These are phyloP conservation scores for Mycteria americana DNA, from an alignment of 2,797 vertebrate genomes.

Conservation along the genomic window DNA sequence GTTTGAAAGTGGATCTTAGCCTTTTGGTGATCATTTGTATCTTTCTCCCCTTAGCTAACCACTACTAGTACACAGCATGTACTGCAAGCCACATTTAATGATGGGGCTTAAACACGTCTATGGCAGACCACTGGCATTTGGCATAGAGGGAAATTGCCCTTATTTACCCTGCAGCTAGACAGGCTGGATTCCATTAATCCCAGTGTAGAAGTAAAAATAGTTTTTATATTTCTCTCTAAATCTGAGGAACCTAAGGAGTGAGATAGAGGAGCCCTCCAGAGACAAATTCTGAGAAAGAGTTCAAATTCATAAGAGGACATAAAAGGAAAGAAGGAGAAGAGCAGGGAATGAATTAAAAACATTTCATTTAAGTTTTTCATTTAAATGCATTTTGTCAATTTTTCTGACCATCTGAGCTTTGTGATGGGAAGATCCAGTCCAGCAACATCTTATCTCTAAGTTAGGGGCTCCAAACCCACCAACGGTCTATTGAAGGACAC, in stretches of 20 bases:
- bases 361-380: neutral
- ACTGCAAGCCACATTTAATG: neutral
- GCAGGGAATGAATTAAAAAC: slow-evolving; percentile 10
- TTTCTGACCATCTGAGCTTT: neutral
- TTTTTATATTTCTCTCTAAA: slow-evolving; percentile 46
- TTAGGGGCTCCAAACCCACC: neutral
- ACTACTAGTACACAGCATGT: neutral
- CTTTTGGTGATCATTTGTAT: neutral
- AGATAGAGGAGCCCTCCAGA: slow-evolving; percentile 37
- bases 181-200: slow-evolving; percentile 47
- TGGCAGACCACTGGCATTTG: slow-evolving; percentile 1
- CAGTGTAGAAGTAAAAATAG: slow-evolving; percentile 37
- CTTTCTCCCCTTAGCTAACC: neutral
- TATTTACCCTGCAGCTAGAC: slow-evolving; percentile 50
- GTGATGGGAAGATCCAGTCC: neutral
- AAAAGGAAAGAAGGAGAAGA: neutral
- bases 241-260: slow-evolving; percentile 5
- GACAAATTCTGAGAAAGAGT: slow-evolving; percentile 43
- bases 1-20: neutral
- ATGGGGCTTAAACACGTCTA: neutral
- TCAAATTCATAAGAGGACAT: slow-evolving; percentile 30
- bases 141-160: slow-evolving; percentile 26
- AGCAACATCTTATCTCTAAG: neutral
- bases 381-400: neutral
- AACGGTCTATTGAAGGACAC: neutral